phyloP scores from a whole-genome alignment of 2,888 invertebrate species.

The Idaea aversata region DNA sequence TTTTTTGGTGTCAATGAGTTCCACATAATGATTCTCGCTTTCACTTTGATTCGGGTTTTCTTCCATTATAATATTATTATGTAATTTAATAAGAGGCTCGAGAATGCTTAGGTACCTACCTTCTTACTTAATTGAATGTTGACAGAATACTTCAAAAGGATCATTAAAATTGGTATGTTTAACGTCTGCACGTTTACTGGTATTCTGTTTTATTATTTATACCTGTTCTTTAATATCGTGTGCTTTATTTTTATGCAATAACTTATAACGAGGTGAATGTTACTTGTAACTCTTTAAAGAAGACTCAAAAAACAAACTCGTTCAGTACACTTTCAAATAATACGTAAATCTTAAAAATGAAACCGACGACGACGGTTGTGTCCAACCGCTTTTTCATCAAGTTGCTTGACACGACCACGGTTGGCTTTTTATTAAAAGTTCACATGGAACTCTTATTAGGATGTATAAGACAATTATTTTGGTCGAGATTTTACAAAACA shows the following conservation, averaged over 20 bases:
- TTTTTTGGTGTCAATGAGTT: slow-evolving; percentile 5
- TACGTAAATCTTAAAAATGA: no score
- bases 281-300: neutral
- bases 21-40: slow-evolving; percentile 2
- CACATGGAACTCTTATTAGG: no score
- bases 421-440: no score
- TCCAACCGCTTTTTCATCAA: no score
- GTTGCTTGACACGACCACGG: no score
- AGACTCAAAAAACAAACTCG: neutral
- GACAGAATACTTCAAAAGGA: neutral
- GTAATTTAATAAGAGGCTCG: slow-evolving; percentile 1
- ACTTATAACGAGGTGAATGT: neutral
- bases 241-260: neutral
- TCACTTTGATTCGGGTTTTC: slow-evolving; percentile 1
- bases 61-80: neutral
- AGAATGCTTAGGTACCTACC: neutral
- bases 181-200: neutral
- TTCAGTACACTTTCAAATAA: neutral
- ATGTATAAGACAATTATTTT: no score
- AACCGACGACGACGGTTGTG: no score
- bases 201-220: neutral
- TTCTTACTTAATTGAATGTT: neutral
- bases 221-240: neutral
- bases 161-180: neutral
- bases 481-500: neutral